Percentiles rank a stretch among this genome's conserved stretches.
phyloP scores from a whole-genome alignment of 2,797 vertebrate species.

The Sphaeramia orbicularis region DNA sequence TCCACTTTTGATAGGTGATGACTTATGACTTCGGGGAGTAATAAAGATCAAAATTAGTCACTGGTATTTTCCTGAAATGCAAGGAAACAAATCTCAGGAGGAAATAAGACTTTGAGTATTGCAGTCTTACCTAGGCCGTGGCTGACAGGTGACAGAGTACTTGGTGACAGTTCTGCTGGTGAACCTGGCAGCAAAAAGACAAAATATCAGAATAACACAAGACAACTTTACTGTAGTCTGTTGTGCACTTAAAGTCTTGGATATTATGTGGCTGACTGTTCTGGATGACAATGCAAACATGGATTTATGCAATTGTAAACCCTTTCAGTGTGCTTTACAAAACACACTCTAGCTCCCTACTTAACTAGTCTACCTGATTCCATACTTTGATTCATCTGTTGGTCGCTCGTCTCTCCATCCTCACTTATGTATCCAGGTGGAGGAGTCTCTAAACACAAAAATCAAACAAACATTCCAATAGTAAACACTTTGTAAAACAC shows the following conservation, averaged over 20 bases:
- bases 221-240: neutral
- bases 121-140: constrained; percentile 90
- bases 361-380: constrained; percentile 89
- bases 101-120: neutral
- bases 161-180: constrained; percentile 96
- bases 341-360: neutral
- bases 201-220: neutral
- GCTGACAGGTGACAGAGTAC: constrained; percentile 94
- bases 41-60: no score
- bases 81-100: neutral
- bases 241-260: neutral
- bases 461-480: constrained; percentile 8
- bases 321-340: neutral
- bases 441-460: constrained; percentile 89
- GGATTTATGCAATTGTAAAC: no score
- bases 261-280: neutral
- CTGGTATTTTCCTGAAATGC: neutral
- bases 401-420: constrained; percentile 98
- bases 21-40: no score
- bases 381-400: constrained; percentile 99
- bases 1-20: no score
- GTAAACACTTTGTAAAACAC: neutral
- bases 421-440: constrained; percentile 99
- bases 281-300: no score
- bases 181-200: constrained; percentile 85